Percentiles rank a stretch among this genome's conserved stretches.
phyloP scores from a whole-genome alignment of 2,888 invertebrate species.

The Subacronicta megacephala region DNA sequence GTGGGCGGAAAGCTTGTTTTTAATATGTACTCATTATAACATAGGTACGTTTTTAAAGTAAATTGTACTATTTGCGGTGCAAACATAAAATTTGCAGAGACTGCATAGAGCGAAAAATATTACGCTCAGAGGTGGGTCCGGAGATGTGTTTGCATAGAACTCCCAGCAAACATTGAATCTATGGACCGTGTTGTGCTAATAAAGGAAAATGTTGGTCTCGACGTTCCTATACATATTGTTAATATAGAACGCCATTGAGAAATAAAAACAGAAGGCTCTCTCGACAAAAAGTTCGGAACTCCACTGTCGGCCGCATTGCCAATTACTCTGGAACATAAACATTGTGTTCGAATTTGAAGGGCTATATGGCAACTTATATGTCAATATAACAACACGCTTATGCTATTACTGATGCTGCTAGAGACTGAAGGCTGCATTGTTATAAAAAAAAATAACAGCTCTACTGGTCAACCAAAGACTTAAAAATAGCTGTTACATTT shows the following conservation, averaged over 20 bases:
- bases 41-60: slow-evolving; percentile 23
- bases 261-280: slow-evolving; percentile 15
- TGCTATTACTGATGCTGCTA: too few relatives aligned
- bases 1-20: too few relatives aligned
- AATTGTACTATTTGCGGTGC: slow-evolving; percentile 26
- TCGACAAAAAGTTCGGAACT: too few relatives aligned
- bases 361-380: too few relatives aligned
- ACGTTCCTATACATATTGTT: slow-evolving; percentile 29
- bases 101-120: slow-evolving; percentile 56
- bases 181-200: slow-evolving; percentile 42
- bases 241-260: slow-evolving; percentile 21
- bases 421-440: too few relatives aligned
- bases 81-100: slow-evolving; percentile 59
- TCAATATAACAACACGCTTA: too few relatives aligned
- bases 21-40: background rate
- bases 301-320: too few relatives aligned
- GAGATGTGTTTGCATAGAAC: slow-evolving; percentile 51
- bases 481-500: too few relatives aligned
- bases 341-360: too few relatives aligned
- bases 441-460: too few relatives aligned
- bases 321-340: too few relatives aligned
- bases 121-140: slow-evolving; percentile 45
- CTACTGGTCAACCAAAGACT: too few relatives aligned
- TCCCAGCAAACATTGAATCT: slow-evolving; percentile 50
- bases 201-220: slow-evolving; percentile 47